Evolutionary conservation across 2,113 vertebrate genomes (phyloP).

Genomic region (Riparia riparia): DNA sequence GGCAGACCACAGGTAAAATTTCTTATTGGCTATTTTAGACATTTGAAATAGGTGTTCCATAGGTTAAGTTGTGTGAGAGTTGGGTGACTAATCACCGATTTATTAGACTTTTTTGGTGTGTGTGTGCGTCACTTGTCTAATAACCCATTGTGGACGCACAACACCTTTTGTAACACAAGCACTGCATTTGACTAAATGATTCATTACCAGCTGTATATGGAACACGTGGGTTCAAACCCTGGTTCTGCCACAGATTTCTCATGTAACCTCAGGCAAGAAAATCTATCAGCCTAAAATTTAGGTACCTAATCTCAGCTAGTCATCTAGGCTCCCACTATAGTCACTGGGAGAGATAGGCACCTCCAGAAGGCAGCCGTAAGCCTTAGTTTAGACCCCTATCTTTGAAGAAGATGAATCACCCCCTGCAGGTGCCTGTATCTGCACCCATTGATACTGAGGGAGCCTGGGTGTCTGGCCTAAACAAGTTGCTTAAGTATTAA

Average conservation of each 20-base stretch:
- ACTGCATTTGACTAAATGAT: background rate
- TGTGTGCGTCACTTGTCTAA: background rate
- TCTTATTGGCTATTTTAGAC: background rate
- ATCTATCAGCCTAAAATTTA: conserved; percentile 60
- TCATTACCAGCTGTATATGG: background rate
- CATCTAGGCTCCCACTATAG: conserved; percentile 67
- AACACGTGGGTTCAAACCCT: background rate
- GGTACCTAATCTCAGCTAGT: conserved; percentile 65
- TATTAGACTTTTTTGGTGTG: background rate
- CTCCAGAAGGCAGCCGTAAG: conserved; percentile 27
- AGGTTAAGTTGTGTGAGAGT: background rate
- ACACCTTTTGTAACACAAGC: background rate
- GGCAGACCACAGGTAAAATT: background rate
- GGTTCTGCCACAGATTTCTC: conserved; percentile 17
- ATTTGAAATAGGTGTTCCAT: background rate
- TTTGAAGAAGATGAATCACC: conserved; percentile 68
- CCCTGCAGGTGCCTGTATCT: conserved; percentile 43
- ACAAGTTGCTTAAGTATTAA: background rate
- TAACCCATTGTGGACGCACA: background rate
- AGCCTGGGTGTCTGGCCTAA: conserved; percentile 47
- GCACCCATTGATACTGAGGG: conserved; percentile 7
- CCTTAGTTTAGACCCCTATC: conserved; percentile 2
- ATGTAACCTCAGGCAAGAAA: conserved; percentile 40
- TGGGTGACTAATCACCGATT: background rate
- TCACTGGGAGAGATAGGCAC: conserved; percentile 43